Base-by-base conservation (phyloP, 2,888 invertebrate species). In the Fragum fragum region DNA sequence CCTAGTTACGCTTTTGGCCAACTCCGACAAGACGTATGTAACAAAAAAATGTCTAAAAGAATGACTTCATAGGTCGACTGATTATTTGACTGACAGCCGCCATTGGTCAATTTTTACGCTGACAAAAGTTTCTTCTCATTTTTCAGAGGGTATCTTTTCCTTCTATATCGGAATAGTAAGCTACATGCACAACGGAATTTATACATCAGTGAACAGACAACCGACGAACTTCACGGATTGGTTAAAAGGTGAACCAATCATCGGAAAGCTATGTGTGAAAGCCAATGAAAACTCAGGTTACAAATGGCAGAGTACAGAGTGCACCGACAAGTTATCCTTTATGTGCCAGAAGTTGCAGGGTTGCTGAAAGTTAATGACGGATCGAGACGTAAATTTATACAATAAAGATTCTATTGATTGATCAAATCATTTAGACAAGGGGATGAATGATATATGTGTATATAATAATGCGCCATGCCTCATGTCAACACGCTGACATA, bases 321-420 rank as follows among this genome's bases (percentile, higher is more conserved):
- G 66, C 32, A 0, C 21, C 16, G 16, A 23, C 23, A 3, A 6
- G 23, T 7, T 66, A 23, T 26, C 66, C 1, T 66, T 42, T 26
- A 66, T 66, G 66, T 66, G 66, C 21, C 66, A 66, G 18, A 66
- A 66, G 42, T 26, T 1, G 32, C 66, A 66, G 18, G 66, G 66
- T 1, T 66, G 66, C n/a, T 42, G n/a, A 66, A 18, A 18, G 5
- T 18, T 6, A 36, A 36, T 36, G 32, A 36, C n/a, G n/a, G n/a
- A n/a, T n/a, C n/a, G n/a, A n/a, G n/a, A n/a, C n/a, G n/a, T n/a
- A n/a, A n/a, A n/a, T n/a, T n/a, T n/a, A n/a, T n/a, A n/a, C n/a
- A n/a, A n/a, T n/a, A n/a, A n/a, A n/a, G n/a, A n/a, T n/a, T n/a
- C n/a, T n/a, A n/a, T n/a, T n/a, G n/a, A n/a, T n/a, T n/a, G n/a